These are phyloP conservation scores for Pelochelys cantorii DNA, from an alignment of 2,797 vertebrate species.

Conservation along the genomic window DNA sequence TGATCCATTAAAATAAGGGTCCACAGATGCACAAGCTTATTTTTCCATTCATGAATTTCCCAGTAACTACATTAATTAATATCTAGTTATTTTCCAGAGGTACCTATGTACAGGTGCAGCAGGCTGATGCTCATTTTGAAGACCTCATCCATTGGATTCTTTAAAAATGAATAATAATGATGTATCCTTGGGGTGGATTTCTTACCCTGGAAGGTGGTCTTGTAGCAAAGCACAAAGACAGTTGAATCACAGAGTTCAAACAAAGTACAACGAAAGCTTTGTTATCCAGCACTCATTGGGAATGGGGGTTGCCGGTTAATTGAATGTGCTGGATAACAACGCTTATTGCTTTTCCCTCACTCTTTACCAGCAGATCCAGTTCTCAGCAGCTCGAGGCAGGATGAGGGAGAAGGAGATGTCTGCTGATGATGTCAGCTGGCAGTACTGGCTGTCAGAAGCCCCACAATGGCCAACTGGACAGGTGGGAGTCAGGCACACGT, in stretches of 20 bases:
- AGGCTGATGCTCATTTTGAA: background rate
- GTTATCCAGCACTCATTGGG: too few species aligned
- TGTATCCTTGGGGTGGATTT: background rate
- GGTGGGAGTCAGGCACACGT: too few species aligned
- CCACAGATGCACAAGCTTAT: background rate
- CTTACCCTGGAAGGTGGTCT: background rate
- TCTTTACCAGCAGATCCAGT: too few species aligned
- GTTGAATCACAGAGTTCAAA: background rate
- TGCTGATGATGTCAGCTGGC: too few species aligned
- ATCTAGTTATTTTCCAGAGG: background rate
- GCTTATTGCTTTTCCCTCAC: too few species aligned
- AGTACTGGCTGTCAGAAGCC: too few species aligned
- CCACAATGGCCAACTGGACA: too few species aligned
- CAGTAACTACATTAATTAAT: background rate
- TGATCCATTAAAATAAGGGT: background rate
- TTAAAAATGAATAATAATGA: accelerated
- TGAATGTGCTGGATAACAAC: too few species aligned
- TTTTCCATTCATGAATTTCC: background rate
- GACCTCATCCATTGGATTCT: background rate
- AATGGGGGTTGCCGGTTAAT: too few species aligned
- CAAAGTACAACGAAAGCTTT: too few species aligned
- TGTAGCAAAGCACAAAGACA: background rate
- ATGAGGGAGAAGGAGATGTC: background rate
- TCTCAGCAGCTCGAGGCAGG: too few species aligned
- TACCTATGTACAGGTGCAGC: background rate